Evolutionary conservation across 2,888 invertebrate genomes (phyloP).

Genomic region (Linyphia triangularis): DNA sequence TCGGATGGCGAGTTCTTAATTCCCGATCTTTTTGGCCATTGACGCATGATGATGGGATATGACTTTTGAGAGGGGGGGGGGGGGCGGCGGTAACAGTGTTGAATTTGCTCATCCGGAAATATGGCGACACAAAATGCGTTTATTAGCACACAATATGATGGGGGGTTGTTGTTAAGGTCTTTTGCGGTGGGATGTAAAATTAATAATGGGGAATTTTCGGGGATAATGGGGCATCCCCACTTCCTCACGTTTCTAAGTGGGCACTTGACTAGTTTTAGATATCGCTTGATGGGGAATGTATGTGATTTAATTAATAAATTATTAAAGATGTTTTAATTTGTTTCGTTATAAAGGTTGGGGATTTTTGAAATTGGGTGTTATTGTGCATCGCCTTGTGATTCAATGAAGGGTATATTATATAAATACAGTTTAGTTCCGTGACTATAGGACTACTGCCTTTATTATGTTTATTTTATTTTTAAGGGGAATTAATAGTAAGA

Average conservation of each 20-base stretch:
- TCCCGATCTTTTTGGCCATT: constrained; percentile 33
- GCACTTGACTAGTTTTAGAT: neutral
- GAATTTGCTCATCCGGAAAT: neutral
- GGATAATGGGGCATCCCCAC: no score
- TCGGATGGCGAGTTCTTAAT: constrained; percentile 40
- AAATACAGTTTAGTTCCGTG: no score
- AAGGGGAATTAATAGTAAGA: no score
- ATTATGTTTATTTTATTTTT: no score
- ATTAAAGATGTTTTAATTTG: neutral
- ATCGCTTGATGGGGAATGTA: neutral
- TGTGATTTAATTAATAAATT: neutral
- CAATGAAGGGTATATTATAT: no score
- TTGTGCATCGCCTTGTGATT: no score
- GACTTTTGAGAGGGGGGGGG: neutral
- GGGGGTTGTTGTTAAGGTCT: neutral
- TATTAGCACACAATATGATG: constrained; percentile 12
- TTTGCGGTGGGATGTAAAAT: neutral
- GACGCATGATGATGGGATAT: no score
- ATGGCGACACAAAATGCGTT: neutral
- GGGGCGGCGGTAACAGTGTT: neutral
- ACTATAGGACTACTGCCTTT: no score
- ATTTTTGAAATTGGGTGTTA: no score
- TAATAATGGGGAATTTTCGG: neutral
- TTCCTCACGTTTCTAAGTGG: neutral
- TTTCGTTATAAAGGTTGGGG: no score